phyloP scores from a whole-genome alignment of 2,888 invertebrate genomes.

The Drosophila austrosaltans region DNA sequence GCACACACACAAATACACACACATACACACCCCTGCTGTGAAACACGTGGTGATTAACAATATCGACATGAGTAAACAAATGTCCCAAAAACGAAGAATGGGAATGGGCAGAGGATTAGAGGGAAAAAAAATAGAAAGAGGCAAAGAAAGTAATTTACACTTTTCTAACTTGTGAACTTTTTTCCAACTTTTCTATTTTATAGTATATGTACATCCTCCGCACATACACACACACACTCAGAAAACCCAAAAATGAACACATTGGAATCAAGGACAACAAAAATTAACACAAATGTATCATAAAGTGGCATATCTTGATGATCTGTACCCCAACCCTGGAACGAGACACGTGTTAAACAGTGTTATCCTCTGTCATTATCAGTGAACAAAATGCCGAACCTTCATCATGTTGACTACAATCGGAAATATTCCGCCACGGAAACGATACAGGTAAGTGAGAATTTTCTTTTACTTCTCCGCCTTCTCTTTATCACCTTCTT shows the following conservation, averaged over 20 bases:
- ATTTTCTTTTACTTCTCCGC: constrained; percentile 15
- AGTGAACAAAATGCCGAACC: constrained; percentile 79
- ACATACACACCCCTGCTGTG: constrained; percentile 40
- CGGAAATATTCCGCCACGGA: constrained; percentile 84
- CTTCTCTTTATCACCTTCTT: not conserved
- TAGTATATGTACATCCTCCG: constrained; percentile 4
- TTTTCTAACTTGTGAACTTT: constrained; percentile 43
- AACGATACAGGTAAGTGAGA: constrained; percentile 83
- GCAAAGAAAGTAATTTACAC: constrained; percentile 70
- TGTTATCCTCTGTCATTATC: constrained; percentile 65
- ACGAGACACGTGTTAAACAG: constrained; percentile 71
- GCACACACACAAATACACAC: constrained; percentile 13
- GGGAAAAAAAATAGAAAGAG: constrained; percentile 2
- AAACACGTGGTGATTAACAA: constrained; percentile 74
- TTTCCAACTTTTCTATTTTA: constrained; percentile 43
- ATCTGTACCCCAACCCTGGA: constrained; percentile 40
- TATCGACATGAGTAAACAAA: constrained; percentile 76
- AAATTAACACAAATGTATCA: constrained; percentile 77
- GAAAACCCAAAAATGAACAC: constrained; percentile 48
- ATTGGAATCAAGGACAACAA: constrained; percentile 47
- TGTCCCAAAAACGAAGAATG: constrained; percentile 35
- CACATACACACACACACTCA: constrained; percentile 15
- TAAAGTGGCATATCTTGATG: constrained; percentile 72
- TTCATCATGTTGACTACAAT: constrained; percentile 83
- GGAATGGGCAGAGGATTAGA: constrained; percentile 13